A percentile compares a stretch with the other conserved stretches of the same genome.
These are phyloP conservation scores for Xylophagus ater DNA, from an alignment of 2,888 invertebrate genomes.

Conservation along the genomic window DNA sequence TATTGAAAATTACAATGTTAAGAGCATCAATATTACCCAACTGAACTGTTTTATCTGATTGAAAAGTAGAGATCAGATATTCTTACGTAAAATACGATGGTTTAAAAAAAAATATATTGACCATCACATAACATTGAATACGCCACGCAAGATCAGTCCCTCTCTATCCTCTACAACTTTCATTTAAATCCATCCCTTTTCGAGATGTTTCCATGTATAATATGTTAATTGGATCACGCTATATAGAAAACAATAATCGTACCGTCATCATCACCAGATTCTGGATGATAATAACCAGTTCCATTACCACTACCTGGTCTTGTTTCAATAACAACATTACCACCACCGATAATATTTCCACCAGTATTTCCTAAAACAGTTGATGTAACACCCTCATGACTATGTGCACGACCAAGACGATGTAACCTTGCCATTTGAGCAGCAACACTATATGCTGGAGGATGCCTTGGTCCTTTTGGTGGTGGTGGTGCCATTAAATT, in stretches of 20 bases:
- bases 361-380: slow-evolving; percentile 28
- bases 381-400: slow-evolving; percentile 74
- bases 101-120: slow-evolving; percentile 1
- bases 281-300: slow-evolving; percentile 16
- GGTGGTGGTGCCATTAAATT: slow-evolving; percentile 19
- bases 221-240: too few relatives aligned
- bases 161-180: too few relatives aligned
- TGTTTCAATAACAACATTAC: neutral
- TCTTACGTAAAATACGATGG: too few relatives aligned
- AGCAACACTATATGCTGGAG: slow-evolving; percentile 74
- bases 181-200: too few relatives aligned
- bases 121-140: too few relatives aligned
- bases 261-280: slow-evolving; percentile 21
- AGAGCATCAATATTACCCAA: too few relatives aligned
- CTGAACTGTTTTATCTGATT: too few relatives aligned
- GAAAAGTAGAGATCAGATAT: too few relatives aligned
- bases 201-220: too few relatives aligned
- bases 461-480: slow-evolving; percentile 40
- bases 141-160: too few relatives aligned
- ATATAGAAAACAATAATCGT: slow-evolving; percentile 3
- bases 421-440: slow-evolving; percentile 77
- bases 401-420: slow-evolving; percentile 71
- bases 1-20: too few relatives aligned
- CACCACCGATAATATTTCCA: too few relatives aligned
- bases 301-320: neutral